Base-by-base conservation (phyloP, 2,797 vertebrate genomes). In the Loris lydekkerianus region DNA sequence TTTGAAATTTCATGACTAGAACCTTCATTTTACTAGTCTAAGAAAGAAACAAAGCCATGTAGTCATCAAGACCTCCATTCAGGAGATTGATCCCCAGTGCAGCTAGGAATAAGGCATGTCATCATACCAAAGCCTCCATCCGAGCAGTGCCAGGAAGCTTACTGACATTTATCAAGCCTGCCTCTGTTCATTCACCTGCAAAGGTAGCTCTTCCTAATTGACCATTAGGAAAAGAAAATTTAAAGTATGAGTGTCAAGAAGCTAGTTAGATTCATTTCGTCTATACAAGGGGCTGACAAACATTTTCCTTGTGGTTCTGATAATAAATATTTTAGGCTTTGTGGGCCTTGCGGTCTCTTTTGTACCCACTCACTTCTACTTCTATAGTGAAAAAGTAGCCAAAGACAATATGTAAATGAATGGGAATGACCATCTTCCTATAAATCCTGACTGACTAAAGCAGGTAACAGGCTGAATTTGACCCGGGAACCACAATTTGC, bases 381-480 rank as follows among this genome's bases (percentile, higher is more conserved):
- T 11, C 18, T 90, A 5, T 31, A 70, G 61, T 15, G 53, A 69
- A 94, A 89, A 89, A 85, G 56, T 34, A 86, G 65, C 60, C 25
- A 21, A n/a, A 72, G 63, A 70, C 10, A 13, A 17, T 75, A 53
- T 67, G 2, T 85, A 87, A 95, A 93, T 83, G 67, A 89, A 65
- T 17, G 14, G 17, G 0, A 31, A 60, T 37, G n/a, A 10, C 37
- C 72, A 13, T 67, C 7, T 83, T 88, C 37, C 77, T 70, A 21
- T 88, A 83, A 90, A 91, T 56, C 21, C 27, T 92, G 82, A 88
- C 93, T 96, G 91, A 87, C 37, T 83, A 95, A 93, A 95, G 10
- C 46, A 91, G 69, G 70, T 90, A 25, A 37, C 37, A 72, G 37
- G 27, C 43, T 61, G 14, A 67, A 87, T 85, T 58, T 96, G 53